Evolutionary conservation across 2,888 invertebrate species (phyloP).

Genomic region (Pheosia tremula): DNA sequence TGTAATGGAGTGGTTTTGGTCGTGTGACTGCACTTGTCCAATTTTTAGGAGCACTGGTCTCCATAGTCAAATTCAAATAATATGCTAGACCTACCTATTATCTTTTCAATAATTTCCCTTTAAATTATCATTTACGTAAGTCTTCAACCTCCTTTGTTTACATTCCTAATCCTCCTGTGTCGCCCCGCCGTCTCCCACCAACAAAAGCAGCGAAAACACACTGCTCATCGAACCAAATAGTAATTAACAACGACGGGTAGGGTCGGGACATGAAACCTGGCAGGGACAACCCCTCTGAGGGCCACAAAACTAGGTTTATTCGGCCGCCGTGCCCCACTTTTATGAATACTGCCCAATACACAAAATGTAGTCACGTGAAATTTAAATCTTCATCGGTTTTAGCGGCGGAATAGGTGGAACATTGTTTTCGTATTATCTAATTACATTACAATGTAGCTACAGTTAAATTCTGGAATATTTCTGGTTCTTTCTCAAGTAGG

Average conservation of each 20-base stretch:
- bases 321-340: constrained; percentile 32
- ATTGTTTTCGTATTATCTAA: neutral
- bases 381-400: constrained; percentile 20
- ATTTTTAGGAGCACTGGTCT: too few relatives aligned
- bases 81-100: too few relatives aligned
- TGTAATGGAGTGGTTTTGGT: too few relatives aligned
- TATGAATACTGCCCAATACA: constrained; percentile 29
- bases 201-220: constrained; percentile 23
- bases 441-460: neutral
- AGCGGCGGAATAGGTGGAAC: constrained; percentile 1
- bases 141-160: neutral
- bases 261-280: constrained; percentile 37
- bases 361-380: constrained; percentile 25
- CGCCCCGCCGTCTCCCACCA: neutral
- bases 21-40: too few relatives aligned
- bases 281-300: constrained; percentile 30
- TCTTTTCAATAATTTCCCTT: neutral
- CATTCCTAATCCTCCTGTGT: neutral
- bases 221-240: constrained; percentile 38
- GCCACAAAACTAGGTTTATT: constrained; percentile 45
- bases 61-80: too few relatives aligned
- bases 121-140: neutral
- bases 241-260: constrained; percentile 47
- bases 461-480: too few relatives aligned
- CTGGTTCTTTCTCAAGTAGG: too few relatives aligned